Evolutionary conservation across 1,140 invertebrate species (phyloP), one percentile per base, ranked within the genome.

Genomic region (Meloidogyne hapla): DNA sequence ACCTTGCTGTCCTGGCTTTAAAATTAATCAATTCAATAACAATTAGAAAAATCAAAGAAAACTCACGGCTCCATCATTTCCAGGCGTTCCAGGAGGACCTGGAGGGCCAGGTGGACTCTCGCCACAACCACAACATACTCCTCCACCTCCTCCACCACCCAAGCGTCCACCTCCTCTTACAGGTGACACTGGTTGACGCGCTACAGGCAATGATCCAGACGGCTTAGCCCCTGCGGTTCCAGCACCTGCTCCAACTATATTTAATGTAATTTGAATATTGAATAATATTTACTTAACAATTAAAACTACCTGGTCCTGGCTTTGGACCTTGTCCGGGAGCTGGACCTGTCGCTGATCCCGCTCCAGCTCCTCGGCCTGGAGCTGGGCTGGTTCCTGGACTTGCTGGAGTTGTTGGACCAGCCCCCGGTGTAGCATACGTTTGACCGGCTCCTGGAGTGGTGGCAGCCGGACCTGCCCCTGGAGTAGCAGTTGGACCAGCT

Each of bases 71-170:
- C 69, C 69, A 67, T 38, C 40, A 38, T 67, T 38, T 42, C 71
- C 71, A 25, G 71, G 71, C n/a, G 18, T 73, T 15, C 71, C 71
- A 21, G 71, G 71, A 61, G 56, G 71, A 9, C 82, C 82, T 38
- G 82, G 82, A 6, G 77, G 69, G 69, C 81, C 82, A 45, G 82
- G 77, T 38, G 82, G 75, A 66, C 82, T 82, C 6, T 76, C 74
- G 33, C 82, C 82, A 63, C 82, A 83, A n/a, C 74, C 74, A 28
- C 74, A 76, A 28, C 74, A 77, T 64, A 48, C 56, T 45, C 69
- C 28, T 38, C 69, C 69, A 0, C 38, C 56, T 21, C 65, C 28
- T 21, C 28, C 28, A 40, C 74, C 45, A 26, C 65, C n/a, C 25
- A n/a, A 23, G 61, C 63, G 67, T 56, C 75, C 28, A 28, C 56